Conservation (phyloP, 2,888 invertebrate genomes). For the Calliphora vomitoria region DNA sequence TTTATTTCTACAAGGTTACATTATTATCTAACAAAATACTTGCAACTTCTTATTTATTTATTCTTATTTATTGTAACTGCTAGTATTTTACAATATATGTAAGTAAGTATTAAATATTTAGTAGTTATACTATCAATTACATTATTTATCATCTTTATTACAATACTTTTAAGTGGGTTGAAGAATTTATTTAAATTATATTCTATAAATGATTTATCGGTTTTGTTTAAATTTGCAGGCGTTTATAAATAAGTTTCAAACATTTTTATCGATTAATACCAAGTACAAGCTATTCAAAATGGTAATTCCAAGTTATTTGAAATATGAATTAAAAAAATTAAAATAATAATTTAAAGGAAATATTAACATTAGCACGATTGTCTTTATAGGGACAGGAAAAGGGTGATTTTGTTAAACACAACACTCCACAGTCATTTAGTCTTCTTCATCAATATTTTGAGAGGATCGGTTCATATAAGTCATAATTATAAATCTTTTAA, state of each 20-base stretch:
- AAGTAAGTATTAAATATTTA: not conserved
- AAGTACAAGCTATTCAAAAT: not conserved
- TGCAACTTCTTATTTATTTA: slow-evolving; percentile 12
- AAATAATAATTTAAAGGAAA: no score
- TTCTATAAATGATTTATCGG: slow-evolving; percentile 30
- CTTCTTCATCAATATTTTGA: no score
- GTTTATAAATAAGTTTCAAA: no score
- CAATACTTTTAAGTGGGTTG: slow-evolving; percentile 26
- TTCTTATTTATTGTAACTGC: not conserved
- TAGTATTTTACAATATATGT: slow-evolving; percentile 20
- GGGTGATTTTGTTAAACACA: no score
- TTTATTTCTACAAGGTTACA: slow-evolving; percentile 38
- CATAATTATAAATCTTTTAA: no score
- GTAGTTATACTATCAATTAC: not conserved
- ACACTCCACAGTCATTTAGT: no score
- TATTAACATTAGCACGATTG: no score
- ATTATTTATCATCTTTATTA: slow-evolving; percentile 41
- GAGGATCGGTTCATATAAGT: no score
- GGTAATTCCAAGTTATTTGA: not conserved
- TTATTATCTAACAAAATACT: not conserved
- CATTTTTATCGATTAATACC: no score
- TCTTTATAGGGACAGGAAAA: no score
- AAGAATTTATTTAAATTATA: slow-evolving; percentile 29
- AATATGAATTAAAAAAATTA: no score
- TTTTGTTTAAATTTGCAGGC: not conserved